phyloP scores from a whole-genome alignment of 2,113 vertebrate species.

The Patagioenas fasciata region DNA sequence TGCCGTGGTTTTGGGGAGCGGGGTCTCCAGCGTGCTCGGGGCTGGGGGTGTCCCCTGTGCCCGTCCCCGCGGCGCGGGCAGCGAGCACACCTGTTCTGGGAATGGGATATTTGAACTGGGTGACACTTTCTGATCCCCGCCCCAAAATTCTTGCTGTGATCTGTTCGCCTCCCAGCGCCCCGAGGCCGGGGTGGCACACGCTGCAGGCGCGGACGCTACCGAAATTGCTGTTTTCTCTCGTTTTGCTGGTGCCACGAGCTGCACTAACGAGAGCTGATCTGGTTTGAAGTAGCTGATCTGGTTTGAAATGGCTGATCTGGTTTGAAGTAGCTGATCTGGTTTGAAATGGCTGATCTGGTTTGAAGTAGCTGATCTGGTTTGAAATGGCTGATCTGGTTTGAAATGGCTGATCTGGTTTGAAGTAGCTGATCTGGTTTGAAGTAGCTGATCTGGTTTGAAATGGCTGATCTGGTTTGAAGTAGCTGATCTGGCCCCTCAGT shows the following conservation, averaged over 20 bases:
- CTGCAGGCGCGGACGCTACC: neutral
- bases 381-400: slow-evolving; percentile 60
- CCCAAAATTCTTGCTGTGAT: neutral
- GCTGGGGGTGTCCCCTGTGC: neutral
- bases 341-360: slow-evolving; percentile 57
- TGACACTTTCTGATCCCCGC: neutral
- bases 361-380: slow-evolving; percentile 60
- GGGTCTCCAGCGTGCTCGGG: fast-evolving
- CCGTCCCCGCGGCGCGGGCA: fast-evolving
- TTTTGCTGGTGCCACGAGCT: neutral
- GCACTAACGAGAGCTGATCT: slow-evolving; percentile 67
- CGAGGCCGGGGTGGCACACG: neutral
- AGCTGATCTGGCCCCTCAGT: slow-evolving; percentile 56
- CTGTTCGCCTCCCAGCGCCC: neutral
- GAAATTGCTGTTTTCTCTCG: slow-evolving; percentile 37
- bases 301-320: slow-evolving; percentile 55
- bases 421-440: slow-evolving; percentile 61
- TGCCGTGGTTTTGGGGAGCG: fast-evolving
- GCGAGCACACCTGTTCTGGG: fast-evolving
- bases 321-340: slow-evolving; percentile 54
- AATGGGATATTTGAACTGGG: neutral
- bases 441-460: slow-evolving; percentile 59
- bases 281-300: slow-evolving; percentile 64
- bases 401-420: slow-evolving; percentile 58
- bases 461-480: slow-evolving; percentile 58